phyloP scores from a whole-genome alignment of 1,140 invertebrate genomes.

The Cyclina sinensis region DNA sequence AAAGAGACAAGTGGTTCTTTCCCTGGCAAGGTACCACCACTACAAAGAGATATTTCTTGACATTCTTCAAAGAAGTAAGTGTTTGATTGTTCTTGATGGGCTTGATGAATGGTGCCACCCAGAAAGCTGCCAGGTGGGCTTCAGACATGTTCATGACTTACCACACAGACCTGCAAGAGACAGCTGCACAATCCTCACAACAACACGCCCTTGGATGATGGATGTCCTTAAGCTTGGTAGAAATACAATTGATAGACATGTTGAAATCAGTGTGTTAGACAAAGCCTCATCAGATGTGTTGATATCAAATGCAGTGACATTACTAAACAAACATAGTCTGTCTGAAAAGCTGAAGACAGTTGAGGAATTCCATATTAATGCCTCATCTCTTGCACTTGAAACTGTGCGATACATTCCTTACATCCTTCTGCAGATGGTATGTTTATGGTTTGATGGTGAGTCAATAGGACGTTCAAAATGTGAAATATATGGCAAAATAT shows the following conservation, averaged over 20 bases:
- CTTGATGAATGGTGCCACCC: constrained; percentile 6
- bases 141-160: background rate
- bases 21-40: background rate
- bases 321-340: background rate
- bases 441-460: background rate
- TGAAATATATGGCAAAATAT: background rate
- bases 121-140: background rate
- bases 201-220: background rate
- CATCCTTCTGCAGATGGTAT: background rate
- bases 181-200: background rate
- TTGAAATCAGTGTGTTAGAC: background rate
- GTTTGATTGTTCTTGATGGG: background rate
- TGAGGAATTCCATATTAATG: background rate
- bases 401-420: background rate
- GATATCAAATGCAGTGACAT: background rate
- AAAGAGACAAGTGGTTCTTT: background rate
- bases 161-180: background rate
- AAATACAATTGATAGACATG: background rate
- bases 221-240: background rate
- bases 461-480: background rate
- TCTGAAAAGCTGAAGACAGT: background rate
- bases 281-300: background rate
- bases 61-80: background rate
- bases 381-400: background rate
- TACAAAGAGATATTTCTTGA: background rate